Base-by-base conservation (phyloP, 2,113 vertebrate genomes). In the Dicrurus megarhynchus region DNA sequence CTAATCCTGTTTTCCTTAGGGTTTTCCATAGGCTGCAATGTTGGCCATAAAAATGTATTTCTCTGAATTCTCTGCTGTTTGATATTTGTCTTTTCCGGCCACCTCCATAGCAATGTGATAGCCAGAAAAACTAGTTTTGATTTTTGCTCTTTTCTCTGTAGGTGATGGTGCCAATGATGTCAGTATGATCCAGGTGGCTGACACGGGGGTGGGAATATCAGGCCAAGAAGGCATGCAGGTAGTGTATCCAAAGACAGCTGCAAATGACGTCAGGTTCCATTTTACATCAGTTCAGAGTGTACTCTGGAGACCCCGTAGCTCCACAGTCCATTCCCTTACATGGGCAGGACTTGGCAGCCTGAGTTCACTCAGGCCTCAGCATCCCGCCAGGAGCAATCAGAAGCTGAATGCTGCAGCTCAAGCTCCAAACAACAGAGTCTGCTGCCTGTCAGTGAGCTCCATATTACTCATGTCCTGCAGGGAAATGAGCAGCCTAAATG, bases 191-290 rank as follows among this genome's bases (percentile, higher is more conserved):
- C 98, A 99, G 50, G 97, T 98, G 79, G 99, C 99, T 79, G 98
- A 99, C 77, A 95, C 93, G 32, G 99, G 99, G 46, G 95, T 99
- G 61, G 99, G 99, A 35, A 98, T 99, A 92, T 98, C 97, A 0
- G 99, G 99, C 63, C 98, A 99, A 96, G 99, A 99, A 97, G 99
- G 99, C 96, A 98, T 99, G 99, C 99, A 99, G 98, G 99, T 99
- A 97, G 28, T 50, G 35, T 81, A 37, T 52, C 56, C 46, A 61
- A 60, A 87, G 74, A 33, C 56, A 82, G 63, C 63, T 86, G 82
- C 44, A 88, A 78, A 55, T 83, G 15, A 35, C 14, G n/a, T 69
- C 35, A 52, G 21, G 88, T 67, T 73, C 35, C 30, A 16, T 64
- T 89, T 64, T 28, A 82, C 84, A 74, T 80, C 5, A 1, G 2